A percentile compares a stretch with the other conserved stretches of the same genome.
These are phyloP conservation scores for Aythya baeri DNA, from an alignment of 2,113 vertebrate genomes.

Conservation along the genomic window DNA sequence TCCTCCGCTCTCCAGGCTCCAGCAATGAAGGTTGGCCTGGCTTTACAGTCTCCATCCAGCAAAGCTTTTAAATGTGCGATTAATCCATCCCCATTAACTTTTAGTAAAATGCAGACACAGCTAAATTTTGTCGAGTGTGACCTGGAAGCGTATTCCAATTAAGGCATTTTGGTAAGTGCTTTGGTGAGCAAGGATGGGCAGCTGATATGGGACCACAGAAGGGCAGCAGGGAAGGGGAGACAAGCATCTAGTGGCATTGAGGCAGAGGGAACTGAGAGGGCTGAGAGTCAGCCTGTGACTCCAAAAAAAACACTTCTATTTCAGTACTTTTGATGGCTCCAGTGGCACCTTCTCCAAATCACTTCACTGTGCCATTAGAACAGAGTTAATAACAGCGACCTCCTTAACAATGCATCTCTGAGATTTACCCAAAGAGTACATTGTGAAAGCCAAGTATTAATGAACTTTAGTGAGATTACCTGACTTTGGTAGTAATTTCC, in stretches of 20 bases:
- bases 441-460: background rate
- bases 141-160: fast-evolving
- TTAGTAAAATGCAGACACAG: constrained; percentile 14
- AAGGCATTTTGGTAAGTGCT: background rate
- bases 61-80: constrained; percentile 23
- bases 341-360: background rate
- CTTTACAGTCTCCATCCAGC: constrained; percentile 40
- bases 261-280: background rate
- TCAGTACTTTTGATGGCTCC: background rate
- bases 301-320: background rate
- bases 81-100: constrained; percentile 30
- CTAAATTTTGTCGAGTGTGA: background rate
- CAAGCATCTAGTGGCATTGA: background rate
- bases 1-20: background rate
- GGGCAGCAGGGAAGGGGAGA: background rate
- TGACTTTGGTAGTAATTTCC: background rate
- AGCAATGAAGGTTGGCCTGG: background rate
- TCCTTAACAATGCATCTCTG: background rate
- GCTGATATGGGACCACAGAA: background rate
- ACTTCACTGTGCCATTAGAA: background rate
- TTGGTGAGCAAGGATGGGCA: background rate
- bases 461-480: background rate
- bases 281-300: background rate
- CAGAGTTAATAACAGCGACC: background rate
- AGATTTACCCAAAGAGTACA: background rate